Evolutionary conservation across 2,888 invertebrate genomes (phyloP).

Genomic region (Chymomyza caudatula): DNA sequence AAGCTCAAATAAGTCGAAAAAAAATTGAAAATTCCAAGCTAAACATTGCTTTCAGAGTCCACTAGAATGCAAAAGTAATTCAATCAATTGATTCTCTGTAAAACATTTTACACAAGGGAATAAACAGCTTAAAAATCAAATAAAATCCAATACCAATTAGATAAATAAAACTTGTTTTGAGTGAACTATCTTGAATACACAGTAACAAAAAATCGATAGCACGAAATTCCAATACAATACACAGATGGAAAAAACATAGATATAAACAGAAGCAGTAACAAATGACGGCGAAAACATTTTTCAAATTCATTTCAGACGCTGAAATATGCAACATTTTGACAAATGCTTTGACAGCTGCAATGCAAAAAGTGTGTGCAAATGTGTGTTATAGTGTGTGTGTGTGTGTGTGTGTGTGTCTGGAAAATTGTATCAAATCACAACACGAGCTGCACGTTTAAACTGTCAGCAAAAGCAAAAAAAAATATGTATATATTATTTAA

Average conservation of each 20-base stretch:
- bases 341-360: slow-evolving; percentile 67
- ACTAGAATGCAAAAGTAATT: not conserved
- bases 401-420: slow-evolving; percentile 7
- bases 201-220: not conserved
- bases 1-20: not conserved
- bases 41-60: not conserved
- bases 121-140: slow-evolving; percentile 13
- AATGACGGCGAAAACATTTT: slow-evolving; percentile 35
- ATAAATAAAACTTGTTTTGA: slow-evolving; percentile 43
- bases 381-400: slow-evolving; percentile 9
- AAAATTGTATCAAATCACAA: slow-evolving; percentile 39
- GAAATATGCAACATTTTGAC: slow-evolving; percentile 68
- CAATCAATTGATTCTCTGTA: not conserved
- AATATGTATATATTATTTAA: slow-evolving; percentile 48
- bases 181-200: slow-evolving; percentile 12
- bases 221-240: not conserved
- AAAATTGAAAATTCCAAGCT: not conserved
- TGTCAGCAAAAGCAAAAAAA: slow-evolving; percentile 44
- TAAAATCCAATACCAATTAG: slow-evolving; percentile 45
- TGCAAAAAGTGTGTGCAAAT: slow-evolving; percentile 30
- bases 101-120: not conserved
- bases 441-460: slow-evolving; percentile 48
- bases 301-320: slow-evolving; percentile 59
- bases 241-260: not conserved
- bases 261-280: not conserved